Evolutionary conservation across 2,113 vertebrate genomes (phyloP).

Genomic region (Conger conger): DNA sequence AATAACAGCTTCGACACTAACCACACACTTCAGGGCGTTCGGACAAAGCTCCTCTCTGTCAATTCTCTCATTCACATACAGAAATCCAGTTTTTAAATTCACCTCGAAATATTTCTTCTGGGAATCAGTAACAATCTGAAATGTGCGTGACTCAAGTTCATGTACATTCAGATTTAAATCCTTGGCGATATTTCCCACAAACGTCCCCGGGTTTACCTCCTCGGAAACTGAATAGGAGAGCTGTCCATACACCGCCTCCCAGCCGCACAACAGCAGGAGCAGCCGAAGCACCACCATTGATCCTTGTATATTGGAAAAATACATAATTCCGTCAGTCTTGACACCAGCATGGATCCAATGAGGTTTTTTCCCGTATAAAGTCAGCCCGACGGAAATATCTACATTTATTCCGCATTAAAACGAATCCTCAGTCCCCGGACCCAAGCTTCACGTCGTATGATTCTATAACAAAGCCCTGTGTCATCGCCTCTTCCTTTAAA

Average conservation of each 20-base stretch:
- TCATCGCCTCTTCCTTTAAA: slow-evolving; percentile 24
- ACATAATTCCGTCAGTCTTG: slow-evolving; percentile 41
- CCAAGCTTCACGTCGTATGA: neutral
- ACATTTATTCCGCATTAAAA: neutral
- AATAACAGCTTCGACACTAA: slow-evolving; percentile 66
- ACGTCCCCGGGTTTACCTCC: slow-evolving; percentile 37
- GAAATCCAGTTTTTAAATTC: slow-evolving; percentile 62
- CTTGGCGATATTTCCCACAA: slow-evolving; percentile 47
- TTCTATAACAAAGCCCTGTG: slow-evolving; percentile 43
- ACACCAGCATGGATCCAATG: slow-evolving; percentile 2
- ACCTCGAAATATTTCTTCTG: slow-evolving; percentile 58
- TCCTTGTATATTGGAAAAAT: neutral
- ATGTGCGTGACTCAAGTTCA: slow-evolving; percentile 45
- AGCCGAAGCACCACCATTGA: slow-evolving; percentile 20
- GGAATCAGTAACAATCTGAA: slow-evolving; percentile 54
- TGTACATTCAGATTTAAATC: slow-evolving; percentile 42
- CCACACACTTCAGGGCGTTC: slow-evolving; percentile 48
- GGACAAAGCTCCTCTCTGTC: slow-evolving; percentile 68
- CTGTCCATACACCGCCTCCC: slow-evolving; percentile 34
- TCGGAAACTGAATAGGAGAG: slow-evolving; percentile 46
- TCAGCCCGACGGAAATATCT: neutral
- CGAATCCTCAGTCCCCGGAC: neutral
- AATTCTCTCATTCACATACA: slow-evolving; percentile 65
- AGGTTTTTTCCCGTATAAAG: neutral
- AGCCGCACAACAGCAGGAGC: slow-evolving; percentile 43